Evolutionary conservation across 2,888 invertebrate species (phyloP).

Genomic region (Heliconius charithonia): DNA sequence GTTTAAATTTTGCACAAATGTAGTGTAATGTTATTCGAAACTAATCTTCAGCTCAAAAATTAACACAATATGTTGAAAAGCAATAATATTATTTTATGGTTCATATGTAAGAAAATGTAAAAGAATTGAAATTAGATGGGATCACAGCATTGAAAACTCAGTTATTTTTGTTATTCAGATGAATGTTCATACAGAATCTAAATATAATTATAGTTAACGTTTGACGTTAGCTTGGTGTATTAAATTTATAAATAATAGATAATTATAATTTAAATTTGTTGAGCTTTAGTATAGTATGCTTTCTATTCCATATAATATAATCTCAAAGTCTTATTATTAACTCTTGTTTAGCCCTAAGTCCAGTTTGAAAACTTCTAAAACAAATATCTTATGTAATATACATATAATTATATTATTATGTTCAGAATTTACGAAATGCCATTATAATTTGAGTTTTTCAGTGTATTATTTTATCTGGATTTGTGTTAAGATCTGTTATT

Average conservation of each 20-base stretch:
- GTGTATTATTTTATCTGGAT: background rate
- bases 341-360: slow-evolving; percentile 13
- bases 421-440: background rate
- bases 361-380: background rate
- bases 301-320: slow-evolving; percentile 15
- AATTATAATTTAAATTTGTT: background rate
- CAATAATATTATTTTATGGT: slow-evolving; percentile 8
- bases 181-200: background rate
- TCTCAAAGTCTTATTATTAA: slow-evolving; percentile 3
- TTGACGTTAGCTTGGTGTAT: background rate
- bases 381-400: background rate
- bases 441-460: background rate
- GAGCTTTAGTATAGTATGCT: slow-evolving; percentile 2
- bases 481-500: background rate
- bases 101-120: background rate
- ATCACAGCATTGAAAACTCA: background rate
- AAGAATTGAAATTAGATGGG: background rate
- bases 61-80: background rate
- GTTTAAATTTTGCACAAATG: slow-evolving; percentile 30
- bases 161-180: background rate
- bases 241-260: slow-evolving; percentile 2
- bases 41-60: slow-evolving; percentile 11
- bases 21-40: slow-evolving; percentile 8
- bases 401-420: background rate
- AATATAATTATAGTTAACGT: background rate